Conservation (phyloP, 2,888 invertebrate species). For the Elmis aenea region DNA sequence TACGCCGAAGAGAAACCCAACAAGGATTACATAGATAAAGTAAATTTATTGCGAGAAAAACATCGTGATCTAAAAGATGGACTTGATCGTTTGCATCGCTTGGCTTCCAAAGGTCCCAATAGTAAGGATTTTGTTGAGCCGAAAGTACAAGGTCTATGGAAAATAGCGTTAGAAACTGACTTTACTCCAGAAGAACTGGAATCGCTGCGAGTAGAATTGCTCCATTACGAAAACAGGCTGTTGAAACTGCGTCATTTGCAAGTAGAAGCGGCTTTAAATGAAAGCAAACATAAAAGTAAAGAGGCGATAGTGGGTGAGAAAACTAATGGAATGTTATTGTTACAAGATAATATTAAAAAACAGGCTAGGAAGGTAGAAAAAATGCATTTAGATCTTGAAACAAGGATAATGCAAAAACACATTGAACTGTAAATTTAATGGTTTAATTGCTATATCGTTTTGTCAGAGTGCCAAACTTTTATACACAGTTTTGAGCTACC, state of each 20-base stretch:
- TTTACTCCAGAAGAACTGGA: slow-evolving; percentile 78
- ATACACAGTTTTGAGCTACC: too few relatives aligned
- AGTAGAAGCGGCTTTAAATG: slow-evolving; percentile 71
- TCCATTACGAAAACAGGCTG: slow-evolving; percentile 81
- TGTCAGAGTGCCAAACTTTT: too few relatives aligned
- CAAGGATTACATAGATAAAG: slow-evolving; percentile 61
- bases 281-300: slow-evolving; percentile 60
- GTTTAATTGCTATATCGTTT: too few relatives aligned
- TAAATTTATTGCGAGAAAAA: slow-evolving; percentile 67
- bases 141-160: slow-evolving; percentile 86
- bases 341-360: slow-evolving; percentile 76
- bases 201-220: slow-evolving; percentile 79
- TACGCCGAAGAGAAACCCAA: slow-evolving; percentile 54
- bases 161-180: slow-evolving; percentile 70
- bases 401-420: slow-evolving; percentile 70
- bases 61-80: slow-evolving; percentile 72
- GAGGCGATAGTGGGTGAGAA: slow-evolving; percentile 58
- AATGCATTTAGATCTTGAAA: slow-evolving; percentile 73
- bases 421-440: slow-evolving; percentile 58
- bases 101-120: slow-evolving; percentile 71
- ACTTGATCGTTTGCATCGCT: slow-evolving; percentile 68
- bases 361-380: slow-evolving; percentile 81
- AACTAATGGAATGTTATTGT: slow-evolving; percentile 57
- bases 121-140: slow-evolving; percentile 87
- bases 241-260: slow-evolving; percentile 78